Evolutionary conservation across 2,113 vertebrate genomes (phyloP), one percentile per base, ranked within the genome.

Genomic region (Micromys minutus): DNA sequence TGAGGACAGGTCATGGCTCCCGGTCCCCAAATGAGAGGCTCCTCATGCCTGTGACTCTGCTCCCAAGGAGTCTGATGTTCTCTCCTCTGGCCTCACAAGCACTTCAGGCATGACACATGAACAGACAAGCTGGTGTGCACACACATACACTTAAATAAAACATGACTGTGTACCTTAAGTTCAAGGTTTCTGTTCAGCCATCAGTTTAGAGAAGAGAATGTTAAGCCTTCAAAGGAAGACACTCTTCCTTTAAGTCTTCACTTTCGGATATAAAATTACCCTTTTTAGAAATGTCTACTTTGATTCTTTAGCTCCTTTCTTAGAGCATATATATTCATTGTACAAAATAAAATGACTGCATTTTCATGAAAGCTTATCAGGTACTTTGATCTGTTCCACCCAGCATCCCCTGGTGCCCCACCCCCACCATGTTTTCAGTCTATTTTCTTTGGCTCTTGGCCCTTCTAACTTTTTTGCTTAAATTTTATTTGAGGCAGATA

Each of bases 161-260:
- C 85, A 55, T 72, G 52, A 72, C 52, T 84, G 0, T 75, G 19
- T 76, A 77, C 87, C 26, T 57, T 91, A 84, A 72, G 79, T 24
- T 69, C n/a, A 87, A 29, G 52, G 11, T 72, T 90, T 67, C 50
- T 89, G 2, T 81, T 90, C 12, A 72, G 0, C 45, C 45, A 5
- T 50, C 1, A 72, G 24, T 91, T 95, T 83, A 91, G 63, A 39
- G 77, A 94, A 95, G 47, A 85, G 7, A 47, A 19, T 92, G 71
- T 10, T 29, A 31, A 76, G 65, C 19, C 16, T 67, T 67, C 77
- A 57, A 80, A 42, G 83, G 75, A 80, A 59, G 21, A 93, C n/a
- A 72, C 52, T 77, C 7, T 77, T 77, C 26, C 19, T 83, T 83
- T 21, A 42, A 61, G 5, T 83, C n/a, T 59, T 83, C 55, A 61